Evolutionary conservation across 2,888 invertebrate genomes (phyloP).

Genomic region (Orthosia cruda): DNA sequence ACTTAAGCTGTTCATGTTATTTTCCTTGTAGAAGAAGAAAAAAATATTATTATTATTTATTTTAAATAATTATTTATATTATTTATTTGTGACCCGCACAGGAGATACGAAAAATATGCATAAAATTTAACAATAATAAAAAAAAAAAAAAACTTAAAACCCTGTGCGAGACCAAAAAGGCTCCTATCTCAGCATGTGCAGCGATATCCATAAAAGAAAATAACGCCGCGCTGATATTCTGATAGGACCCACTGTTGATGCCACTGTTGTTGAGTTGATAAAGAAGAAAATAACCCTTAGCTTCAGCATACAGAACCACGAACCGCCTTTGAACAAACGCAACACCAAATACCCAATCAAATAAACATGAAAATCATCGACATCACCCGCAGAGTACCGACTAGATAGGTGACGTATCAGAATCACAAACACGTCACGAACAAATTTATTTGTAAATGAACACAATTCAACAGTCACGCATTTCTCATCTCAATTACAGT

Average conservation of each 20-base stretch:
- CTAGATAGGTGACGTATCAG: constrained; percentile 50
- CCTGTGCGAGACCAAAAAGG: too few relatives aligned
- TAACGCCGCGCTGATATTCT: too few relatives aligned
- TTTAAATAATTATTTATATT: too few relatives aligned
- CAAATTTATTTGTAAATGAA: constrained; percentile 75
- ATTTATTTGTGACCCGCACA: too few relatives aligned
- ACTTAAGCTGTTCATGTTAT: not conserved
- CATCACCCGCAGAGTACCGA: constrained; percentile 25
- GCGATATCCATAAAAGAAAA: too few relatives aligned
- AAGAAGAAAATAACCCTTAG: not conserved
- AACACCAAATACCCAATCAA: constrained; percentile 31
- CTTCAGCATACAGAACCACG: not conserved
- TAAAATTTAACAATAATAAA: too few relatives aligned
- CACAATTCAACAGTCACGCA: constrained; percentile 79
- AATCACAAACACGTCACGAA: constrained; percentile 54
- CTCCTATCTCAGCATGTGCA: too few relatives aligned
- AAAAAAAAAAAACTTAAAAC: too few relatives aligned
- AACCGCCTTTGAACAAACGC: constrained; percentile 9
- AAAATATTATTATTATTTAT: too few relatives aligned
- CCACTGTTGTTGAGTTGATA: not conserved
- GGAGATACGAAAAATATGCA: too few relatives aligned
- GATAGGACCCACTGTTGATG: too few relatives aligned
- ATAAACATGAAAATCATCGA: constrained; percentile 49
- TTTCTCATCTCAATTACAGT: constrained; percentile 84
- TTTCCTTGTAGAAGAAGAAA: too few relatives aligned